Evolutionary conservation across 1,140 invertebrate species (phyloP).

Genomic region (Drosophila ercepeae): DNA sequence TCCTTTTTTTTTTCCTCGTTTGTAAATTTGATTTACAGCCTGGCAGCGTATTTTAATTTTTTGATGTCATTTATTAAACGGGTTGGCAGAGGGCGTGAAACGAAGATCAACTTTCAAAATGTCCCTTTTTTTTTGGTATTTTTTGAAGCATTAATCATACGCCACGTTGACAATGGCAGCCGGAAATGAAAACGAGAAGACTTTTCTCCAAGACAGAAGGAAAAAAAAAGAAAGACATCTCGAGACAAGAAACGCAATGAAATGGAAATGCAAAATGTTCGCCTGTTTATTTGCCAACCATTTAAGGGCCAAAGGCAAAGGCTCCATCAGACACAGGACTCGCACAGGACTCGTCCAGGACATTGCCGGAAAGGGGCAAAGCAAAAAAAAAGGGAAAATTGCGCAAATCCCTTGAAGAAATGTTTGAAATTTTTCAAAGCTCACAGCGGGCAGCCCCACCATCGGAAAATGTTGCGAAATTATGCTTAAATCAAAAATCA

Average conservation of each 20-base stretch:
- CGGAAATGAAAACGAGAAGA: constrained; percentile 53
- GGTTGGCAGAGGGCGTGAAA: constrained; percentile 16
- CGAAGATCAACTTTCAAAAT: constrained; percentile 26
- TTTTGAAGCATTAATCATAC: constrained; percentile 69
- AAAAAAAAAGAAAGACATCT: not conserved
- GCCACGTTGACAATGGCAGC: constrained; percentile 48
- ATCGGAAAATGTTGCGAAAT: constrained; percentile 62
- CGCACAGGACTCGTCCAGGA: not conserved
- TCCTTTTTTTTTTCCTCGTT: not conserved
- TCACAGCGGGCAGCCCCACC: constrained; percentile 34
- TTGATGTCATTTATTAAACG: constrained; percentile 78
- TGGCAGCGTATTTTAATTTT: constrained; percentile 70
- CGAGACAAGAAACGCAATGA: constrained; percentile 50
- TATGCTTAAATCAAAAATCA: constrained; percentile 83
- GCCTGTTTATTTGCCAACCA: constrained; percentile 78
- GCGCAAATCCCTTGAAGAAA: constrained; percentile 78
- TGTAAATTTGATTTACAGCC: constrained; percentile 66
- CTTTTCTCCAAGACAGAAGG: constrained; percentile 12
- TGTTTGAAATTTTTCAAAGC: constrained; percentile 77
- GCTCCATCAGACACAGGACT: constrained; percentile 15
- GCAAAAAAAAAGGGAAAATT: constrained; percentile 57
- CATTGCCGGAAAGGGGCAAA: not conserved
- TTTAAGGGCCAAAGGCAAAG: constrained; percentile 46
- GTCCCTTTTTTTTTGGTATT: constrained; percentile 6
- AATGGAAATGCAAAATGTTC: constrained; percentile 66